Evolutionary conservation across 2,113 vertebrate species (phyloP).

Genomic region (Tricholaema leucomelas): DNA sequence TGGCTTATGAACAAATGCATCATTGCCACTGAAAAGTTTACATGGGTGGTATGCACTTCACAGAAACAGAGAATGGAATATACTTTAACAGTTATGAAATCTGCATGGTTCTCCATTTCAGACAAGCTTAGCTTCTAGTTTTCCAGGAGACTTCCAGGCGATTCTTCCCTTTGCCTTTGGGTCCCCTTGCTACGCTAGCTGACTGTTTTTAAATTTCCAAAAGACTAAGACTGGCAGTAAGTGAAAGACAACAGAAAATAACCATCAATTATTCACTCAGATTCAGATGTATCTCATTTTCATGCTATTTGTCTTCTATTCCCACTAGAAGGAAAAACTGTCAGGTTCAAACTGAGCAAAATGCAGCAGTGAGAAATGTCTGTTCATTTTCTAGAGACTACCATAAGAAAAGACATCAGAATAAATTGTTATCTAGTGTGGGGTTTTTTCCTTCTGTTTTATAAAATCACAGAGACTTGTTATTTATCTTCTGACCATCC

Average conservation of each 20-base stretch:
- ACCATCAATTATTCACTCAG: not conserved
- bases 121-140: not conserved
- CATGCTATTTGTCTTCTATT: not conserved
- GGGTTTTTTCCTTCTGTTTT: not conserved
- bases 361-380: not conserved
- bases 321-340: not conserved
- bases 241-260: not conserved
- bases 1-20: not conserved
- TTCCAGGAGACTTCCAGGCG: not conserved
- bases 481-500: not conserved
- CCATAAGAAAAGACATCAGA: not conserved
- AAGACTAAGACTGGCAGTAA: not conserved
- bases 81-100: not conserved
- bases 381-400: not conserved
- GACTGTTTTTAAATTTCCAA: not conserved
- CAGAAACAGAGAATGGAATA: not conserved
- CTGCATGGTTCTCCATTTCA: not conserved
- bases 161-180: not conserved
- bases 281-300: not conserved
- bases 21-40: not conserved
- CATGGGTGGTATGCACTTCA: rapidly evolving
- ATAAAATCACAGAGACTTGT: not conserved
- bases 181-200: too few species aligned
- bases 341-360: not conserved
- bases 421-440: not conserved